phyloP scores from a whole-genome alignment of 2,888 invertebrate genomes.

The Taenaris catops region DNA sequence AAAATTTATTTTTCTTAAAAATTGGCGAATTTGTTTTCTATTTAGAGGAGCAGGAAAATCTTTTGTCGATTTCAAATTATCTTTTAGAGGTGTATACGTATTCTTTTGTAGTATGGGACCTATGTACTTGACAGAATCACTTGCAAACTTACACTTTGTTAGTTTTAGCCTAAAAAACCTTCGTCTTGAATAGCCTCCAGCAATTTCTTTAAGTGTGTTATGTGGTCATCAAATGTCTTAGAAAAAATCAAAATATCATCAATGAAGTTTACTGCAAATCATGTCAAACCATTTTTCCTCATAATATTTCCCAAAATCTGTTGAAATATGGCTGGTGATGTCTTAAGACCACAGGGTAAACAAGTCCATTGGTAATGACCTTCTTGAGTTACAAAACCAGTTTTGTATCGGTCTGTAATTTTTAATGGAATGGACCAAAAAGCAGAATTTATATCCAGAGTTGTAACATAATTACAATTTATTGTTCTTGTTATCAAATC shows the following conservation, averaged over 20 bases:
- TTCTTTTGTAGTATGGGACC: constrained; percentile 27
- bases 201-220: constrained; percentile 23
- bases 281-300: constrained; percentile 23
- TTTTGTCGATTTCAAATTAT: no score
- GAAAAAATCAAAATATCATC: constrained; percentile 28
- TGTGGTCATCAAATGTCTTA: constrained; percentile 25
- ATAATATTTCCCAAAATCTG: constrained; percentile 34
- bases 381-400: no score
- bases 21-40: no score
- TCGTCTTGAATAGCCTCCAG: constrained; percentile 25
- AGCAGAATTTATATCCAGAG: no score
- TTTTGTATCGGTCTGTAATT: no score
- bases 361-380: no score
- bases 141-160: constrained; percentile 28
- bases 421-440: no score
- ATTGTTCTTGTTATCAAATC: no score
- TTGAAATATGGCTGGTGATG: constrained; percentile 44
- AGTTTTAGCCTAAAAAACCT: constrained; percentile 29
- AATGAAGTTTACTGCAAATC: constrained; percentile 22
- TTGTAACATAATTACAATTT: no score
- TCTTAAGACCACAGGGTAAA: constrained; percentile 40
- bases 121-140: constrained; percentile 24
- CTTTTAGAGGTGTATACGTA: no score
- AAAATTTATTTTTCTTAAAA: constrained; percentile 29
- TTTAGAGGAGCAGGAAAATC: constrained; percentile 22